phyloP scores from a whole-genome alignment of 2,113 vertebrate species.

The Coregonus clupeaformis region DNA sequence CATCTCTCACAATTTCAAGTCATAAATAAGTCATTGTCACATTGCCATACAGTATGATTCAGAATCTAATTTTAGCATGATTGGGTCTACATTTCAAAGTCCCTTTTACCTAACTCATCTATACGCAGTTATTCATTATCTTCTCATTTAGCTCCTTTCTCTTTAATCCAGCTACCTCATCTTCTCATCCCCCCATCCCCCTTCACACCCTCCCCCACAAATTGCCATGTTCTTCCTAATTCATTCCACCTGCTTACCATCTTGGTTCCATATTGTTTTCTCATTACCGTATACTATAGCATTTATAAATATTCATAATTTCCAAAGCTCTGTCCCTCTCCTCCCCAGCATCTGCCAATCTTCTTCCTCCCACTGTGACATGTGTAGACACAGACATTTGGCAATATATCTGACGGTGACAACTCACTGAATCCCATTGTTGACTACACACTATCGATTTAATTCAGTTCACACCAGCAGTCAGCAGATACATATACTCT shows the following conservation, averaged over 20 bases:
- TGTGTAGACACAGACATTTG: conserved; percentile 35
- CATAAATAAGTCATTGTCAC: too few species aligned
- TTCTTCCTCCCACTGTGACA: conserved; percentile 21
- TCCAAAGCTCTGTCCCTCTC: conserved; percentile 18
- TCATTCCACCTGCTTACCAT: conserved; percentile 34
- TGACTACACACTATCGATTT: conserved; percentile 31
- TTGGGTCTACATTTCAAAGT: background rate
- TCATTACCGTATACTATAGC: conserved; percentile 29
- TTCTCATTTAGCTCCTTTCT: background rate
- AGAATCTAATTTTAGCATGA: background rate
- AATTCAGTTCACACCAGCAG: conserved; percentile 35
- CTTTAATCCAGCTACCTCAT: background rate
- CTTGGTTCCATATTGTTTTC: conserved; percentile 27
- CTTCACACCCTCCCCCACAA: background rate
- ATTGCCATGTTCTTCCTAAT: conserved; percentile 23
- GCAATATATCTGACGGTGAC: conserved; percentile 39
- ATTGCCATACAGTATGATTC: background rate
- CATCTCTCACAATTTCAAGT: too few species aligned
- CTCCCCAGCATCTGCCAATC: conserved; percentile 15
- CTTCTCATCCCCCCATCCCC: background rate
- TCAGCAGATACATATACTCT: conserved; percentile 28
- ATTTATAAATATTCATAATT: conserved; percentile 23
- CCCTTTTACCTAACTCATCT: background rate
- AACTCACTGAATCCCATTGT: conserved; percentile 39
- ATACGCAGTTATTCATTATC: background rate